phyloP scores from a whole-genome alignment of 2,797 vertebrate genomes.

The Onychomys arenicola region DNA sequence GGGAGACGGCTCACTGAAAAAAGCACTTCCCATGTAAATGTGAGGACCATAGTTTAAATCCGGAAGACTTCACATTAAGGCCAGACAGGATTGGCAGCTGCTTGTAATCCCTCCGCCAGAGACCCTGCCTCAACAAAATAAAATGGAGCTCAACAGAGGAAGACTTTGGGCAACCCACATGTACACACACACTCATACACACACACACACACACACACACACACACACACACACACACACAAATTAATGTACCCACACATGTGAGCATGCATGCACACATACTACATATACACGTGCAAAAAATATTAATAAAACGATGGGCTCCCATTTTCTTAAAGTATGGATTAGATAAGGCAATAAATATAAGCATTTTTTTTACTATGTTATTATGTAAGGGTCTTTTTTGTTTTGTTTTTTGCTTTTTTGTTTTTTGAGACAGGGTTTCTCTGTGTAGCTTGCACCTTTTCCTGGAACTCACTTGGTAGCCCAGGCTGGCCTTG shows the following conservation, averaged over 20 bases:
- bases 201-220: not conserved
- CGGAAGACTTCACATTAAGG: not conserved
- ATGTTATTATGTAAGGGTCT: not conserved
- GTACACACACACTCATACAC: no score
- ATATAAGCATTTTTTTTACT: slow-evolving; percentile 15
- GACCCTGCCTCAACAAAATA: not conserved
- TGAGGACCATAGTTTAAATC: not conserved
- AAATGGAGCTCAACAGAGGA: not conserved
- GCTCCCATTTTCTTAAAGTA: slow-evolving; percentile 18
- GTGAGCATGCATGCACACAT: not conserved
- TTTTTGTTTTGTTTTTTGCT: no score
- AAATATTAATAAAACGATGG: not conserved
- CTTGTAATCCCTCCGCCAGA: not conserved
- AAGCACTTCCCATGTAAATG: not conserved
- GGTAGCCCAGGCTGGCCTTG: no score
- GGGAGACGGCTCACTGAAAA: not conserved
- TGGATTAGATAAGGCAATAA: slow-evolving; percentile 20
- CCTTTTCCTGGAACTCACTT: no score
- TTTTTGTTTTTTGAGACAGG: no score
- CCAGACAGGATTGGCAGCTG: not conserved
- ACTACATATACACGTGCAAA: not conserved
- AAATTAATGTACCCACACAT: not conserved
- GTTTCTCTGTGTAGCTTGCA: no score
- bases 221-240: not conserved
- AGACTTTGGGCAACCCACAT: not conserved